Conservation (phyloP, 2,797 vertebrate species). For the Halcyon leucocephala region DNA sequence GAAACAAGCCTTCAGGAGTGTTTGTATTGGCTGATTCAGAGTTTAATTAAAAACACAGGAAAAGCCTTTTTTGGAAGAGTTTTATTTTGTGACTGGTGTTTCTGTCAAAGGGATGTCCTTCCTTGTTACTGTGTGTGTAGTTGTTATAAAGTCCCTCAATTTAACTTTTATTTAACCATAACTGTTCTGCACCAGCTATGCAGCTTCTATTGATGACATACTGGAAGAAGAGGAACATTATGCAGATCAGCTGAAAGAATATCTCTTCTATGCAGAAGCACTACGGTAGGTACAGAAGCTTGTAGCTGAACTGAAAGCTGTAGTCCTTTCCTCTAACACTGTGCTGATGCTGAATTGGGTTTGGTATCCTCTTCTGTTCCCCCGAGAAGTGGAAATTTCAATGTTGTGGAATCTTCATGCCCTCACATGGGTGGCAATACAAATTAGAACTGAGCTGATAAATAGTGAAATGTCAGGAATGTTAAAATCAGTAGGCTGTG, state of each 20-base stretch:
- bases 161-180: not conserved
- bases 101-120: not conserved
- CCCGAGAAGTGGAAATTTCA: not conserved
- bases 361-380: not conserved
- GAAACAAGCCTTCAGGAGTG: not conserved
- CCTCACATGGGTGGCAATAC: not conserved
- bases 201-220: conserved; percentile 95
- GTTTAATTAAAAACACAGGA: not conserved
- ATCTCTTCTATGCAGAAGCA: conserved; percentile 95
- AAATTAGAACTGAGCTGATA: not conserved
- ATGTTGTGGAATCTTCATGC: not conserved
- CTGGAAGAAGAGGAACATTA: conserved; percentile 97
- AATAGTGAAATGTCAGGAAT: not conserved
- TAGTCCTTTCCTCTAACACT: not conserved
- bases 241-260: conserved; percentile 96
- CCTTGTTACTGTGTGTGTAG: not conserved
- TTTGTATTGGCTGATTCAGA: not conserved
- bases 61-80: not conserved
- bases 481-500: not conserved
- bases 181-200: conserved; percentile 81
- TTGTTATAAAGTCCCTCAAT: not conserved
- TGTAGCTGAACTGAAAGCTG: not conserved
- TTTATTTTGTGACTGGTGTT: not conserved
- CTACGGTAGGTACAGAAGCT: conserved; percentile 81
- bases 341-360: not conserved